Evolutionary conservation across 1,140 invertebrate species (phyloP), one percentile per base, ranked within the genome.

Genomic region (Anastrepha ludens): DNA sequence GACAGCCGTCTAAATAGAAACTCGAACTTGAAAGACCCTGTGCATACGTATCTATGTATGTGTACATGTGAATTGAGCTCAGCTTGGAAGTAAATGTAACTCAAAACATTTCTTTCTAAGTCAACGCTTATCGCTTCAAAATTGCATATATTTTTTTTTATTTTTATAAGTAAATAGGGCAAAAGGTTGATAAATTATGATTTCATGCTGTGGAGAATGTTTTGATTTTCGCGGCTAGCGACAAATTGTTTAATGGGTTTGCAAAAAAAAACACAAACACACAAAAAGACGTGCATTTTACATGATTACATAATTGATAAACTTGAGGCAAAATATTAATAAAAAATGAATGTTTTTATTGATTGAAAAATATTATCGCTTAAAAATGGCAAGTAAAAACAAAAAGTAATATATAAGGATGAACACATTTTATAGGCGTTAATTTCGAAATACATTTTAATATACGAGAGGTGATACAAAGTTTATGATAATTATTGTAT

Each of bases 161-260:
- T 44, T 41, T 39, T 44, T 13, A 44, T 7, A n/a, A 41, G 7
- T 74, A 74, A 74, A 74, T 74, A 17, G 67, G 67, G 41, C 67
- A 74, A 74, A 74, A 74, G 67, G 67, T 74, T 74, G 67, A 74
- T 74, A 74, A 74, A 74, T 74, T 74, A 74, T 74, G 67, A 74
- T 74, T 74, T 47, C 67, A 74, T 47, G 39, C 67, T 11, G 15
- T 74, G 41, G 39, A 17, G 44, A 74, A 74, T 74, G 67, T 74
- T 74, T 74, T 74, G 67, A 74, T 74, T 29, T 74, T 74, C 17
- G 67, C 67, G 67, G 67, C 67, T 41, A 74, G 15, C 67, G 67
- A 74, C 67, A 74, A 74, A 74, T 74, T 74, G 67, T 74, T 74
- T 74, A 17, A 11, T 41, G 17, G 44, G 44, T 41, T 74, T 47